phyloP scores from a whole-genome alignment of 2,797 vertebrate species.

The Chelmon rostratus region DNA sequence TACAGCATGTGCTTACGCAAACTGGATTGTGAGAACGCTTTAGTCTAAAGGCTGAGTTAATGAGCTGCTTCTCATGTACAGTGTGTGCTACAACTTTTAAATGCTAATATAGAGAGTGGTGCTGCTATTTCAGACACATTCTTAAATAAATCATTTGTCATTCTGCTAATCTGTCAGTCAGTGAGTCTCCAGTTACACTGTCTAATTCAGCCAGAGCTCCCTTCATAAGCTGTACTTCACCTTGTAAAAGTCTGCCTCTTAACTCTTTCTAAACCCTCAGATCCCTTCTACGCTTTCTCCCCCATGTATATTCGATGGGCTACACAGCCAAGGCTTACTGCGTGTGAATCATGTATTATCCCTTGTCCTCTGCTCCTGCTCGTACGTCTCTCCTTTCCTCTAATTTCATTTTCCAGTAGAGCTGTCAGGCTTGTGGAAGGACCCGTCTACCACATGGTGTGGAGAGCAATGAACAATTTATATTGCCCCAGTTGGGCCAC shows the following conservation, averaged over 20 bases:
- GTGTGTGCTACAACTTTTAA: slow-evolving; percentile 14
- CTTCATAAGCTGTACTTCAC: slow-evolving; percentile 53
- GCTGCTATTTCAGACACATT: slow-evolving; percentile 7
- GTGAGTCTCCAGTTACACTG: slow-evolving; percentile 28
- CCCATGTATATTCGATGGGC: slow-evolving; percentile 47
- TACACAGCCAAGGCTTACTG: slow-evolving; percentile 37
- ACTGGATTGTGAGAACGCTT: neutral
- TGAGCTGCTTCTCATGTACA: neutral
- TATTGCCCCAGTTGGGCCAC: slow-evolving; percentile 45
- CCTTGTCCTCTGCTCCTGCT: slow-evolving; percentile 42
- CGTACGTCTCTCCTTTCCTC: slow-evolving; percentile 26
- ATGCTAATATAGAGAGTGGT: slow-evolving; percentile 8
- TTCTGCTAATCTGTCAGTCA: slow-evolving; percentile 45
- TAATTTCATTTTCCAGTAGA: slow-evolving; percentile 69
- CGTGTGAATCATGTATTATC: slow-evolving; percentile 60
- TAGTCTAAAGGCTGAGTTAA: neutral
- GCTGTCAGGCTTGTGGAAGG: slow-evolving; percentile 53
- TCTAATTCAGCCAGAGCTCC: slow-evolving; percentile 52
- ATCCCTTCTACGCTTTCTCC: slow-evolving; percentile 31
- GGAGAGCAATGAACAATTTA: slow-evolving; percentile 47
- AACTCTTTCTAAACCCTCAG: slow-evolving; percentile 59
- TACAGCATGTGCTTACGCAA: neutral
- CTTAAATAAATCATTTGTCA: slow-evolving; percentile 44
- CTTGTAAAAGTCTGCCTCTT: slow-evolving; percentile 55
- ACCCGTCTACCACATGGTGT: slow-evolving; percentile 39